These are phyloP conservation scores for Proctacanthus coquilletti DNA, from an alignment of 1,140 invertebrate species.

Conservation along the genomic window DNA sequence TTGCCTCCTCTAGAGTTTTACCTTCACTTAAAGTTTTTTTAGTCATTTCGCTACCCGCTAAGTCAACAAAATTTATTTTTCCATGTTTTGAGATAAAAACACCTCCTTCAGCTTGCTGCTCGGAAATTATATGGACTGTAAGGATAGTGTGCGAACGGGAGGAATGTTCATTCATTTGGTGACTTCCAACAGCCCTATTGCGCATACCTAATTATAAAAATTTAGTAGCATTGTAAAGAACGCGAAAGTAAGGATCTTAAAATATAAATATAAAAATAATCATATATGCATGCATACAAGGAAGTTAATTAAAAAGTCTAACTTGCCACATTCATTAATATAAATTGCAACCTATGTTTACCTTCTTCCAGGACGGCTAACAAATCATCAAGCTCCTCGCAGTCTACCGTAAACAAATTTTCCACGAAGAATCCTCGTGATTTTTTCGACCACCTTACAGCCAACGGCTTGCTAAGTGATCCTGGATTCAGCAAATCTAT, in stretches of 20 bases:
- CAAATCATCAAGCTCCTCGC: slow-evolving; percentile 84
- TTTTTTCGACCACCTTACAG: slow-evolving; percentile 86
- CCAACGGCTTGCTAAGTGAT: slow-evolving; percentile 59
- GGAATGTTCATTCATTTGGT: slow-evolving; percentile 93
- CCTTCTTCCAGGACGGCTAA: slow-evolving; percentile 90
- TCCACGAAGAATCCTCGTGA: slow-evolving; percentile 86
- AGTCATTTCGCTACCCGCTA: slow-evolving; percentile 89
- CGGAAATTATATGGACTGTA: slow-evolving; percentile 69
- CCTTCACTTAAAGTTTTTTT: slow-evolving; percentile 85
- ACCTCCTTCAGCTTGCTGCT: slow-evolving; percentile 61
- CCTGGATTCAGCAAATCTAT: slow-evolving; percentile 87
- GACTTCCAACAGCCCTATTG: slow-evolving; percentile 69
- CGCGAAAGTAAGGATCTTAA: neutral
- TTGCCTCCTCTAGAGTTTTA: slow-evolving; percentile 82
- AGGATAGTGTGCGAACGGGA: slow-evolving; percentile 91
- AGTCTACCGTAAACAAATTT: slow-evolving; percentile 87
- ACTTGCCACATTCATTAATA: neutral
- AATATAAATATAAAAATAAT: neutral
- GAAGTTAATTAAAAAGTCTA: neutral
- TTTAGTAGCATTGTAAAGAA: neutral
- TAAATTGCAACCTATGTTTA: slow-evolving; percentile 24
- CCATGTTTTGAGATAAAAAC: slow-evolving; percentile 75
- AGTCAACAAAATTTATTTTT: slow-evolving; percentile 89
- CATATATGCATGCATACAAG: neutral
- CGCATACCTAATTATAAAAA: slow-evolving; percentile 45